Conservation (phyloP, 2,113 vertebrate genomes). For the Echinops telfairi region DNA sequence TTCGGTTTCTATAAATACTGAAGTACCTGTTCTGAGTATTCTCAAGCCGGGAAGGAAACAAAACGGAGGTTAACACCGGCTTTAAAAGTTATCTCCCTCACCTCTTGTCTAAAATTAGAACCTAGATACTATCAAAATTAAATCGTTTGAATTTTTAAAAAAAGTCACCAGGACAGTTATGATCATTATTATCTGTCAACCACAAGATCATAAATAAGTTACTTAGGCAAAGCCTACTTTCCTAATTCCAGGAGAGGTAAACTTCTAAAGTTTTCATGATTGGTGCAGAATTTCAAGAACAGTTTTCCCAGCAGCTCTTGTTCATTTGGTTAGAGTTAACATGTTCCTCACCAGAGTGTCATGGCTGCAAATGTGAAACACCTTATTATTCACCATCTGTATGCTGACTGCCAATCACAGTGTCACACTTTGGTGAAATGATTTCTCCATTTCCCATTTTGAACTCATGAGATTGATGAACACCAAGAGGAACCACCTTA, state of each 20-base stretch:
- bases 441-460: not conserved
- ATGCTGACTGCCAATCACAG: not conserved
- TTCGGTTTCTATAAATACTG: not conserved
- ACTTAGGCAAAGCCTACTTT: slow-evolving; percentile 8
- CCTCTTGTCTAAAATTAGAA: slow-evolving; percentile 12
- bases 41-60: not conserved
- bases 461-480: not conserved
- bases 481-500: not conserved
- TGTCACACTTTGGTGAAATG: not conserved
- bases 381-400: not conserved
- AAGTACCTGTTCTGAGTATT: not conserved
- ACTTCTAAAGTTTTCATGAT: not conserved
- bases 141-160: not conserved
- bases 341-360: not conserved
- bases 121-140: slow-evolving; percentile 37
- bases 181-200: not conserved
- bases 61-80: not conserved
- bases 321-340: not conserved
- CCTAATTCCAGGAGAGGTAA: not conserved
- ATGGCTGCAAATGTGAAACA: not conserved
- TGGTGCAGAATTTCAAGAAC: slow-evolving; percentile 26
- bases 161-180: not conserved
- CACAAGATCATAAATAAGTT: slow-evolving; percentile 5
- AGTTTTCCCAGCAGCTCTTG: not conserved
- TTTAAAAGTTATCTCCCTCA: slow-evolving; percentile 29